Evolutionary conservation across 2,797 vertebrate genomes (phyloP).

Genomic region (Poeciliopsis turneri): DNA sequence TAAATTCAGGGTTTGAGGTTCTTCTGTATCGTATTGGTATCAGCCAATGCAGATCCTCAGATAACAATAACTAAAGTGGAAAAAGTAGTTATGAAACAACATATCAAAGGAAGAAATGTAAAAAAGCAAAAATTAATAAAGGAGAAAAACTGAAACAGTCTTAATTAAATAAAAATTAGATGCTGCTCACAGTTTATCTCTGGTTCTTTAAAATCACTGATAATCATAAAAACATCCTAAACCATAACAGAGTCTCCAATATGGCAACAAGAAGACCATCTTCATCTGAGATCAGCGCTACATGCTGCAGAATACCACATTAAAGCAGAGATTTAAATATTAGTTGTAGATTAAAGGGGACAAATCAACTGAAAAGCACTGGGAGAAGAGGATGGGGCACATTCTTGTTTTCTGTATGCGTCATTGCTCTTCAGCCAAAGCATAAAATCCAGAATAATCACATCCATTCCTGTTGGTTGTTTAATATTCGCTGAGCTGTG

Average conservation of each 20-base stretch:
- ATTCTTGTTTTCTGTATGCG: constrained; percentile 23
- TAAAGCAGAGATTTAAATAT: constrained; percentile 1
- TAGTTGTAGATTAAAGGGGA: not conserved
- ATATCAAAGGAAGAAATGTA: not conserved
- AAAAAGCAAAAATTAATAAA: not conserved
- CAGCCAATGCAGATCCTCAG: too few relatives aligned
- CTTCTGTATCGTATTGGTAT: too few relatives aligned
- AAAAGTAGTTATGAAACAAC: too few relatives aligned
- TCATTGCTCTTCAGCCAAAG: constrained; percentile 27
- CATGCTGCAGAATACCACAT: not conserved
- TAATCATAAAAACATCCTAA: not conserved
- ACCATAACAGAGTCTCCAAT: not conserved
- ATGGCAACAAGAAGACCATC: constrained; percentile 1
- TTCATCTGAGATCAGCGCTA: constrained; percentile 1
- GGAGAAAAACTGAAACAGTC: not conserved
- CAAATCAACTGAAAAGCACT: constrained; percentile 3
- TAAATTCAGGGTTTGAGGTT: too few relatives aligned
- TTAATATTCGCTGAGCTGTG: constrained; percentile 51
- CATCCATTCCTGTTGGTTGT: constrained; percentile 47
- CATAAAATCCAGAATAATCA: constrained; percentile 55
- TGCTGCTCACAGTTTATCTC: not conserved
- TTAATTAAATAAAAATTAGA: not conserved
- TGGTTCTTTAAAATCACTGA: not conserved
- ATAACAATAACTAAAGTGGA: too few relatives aligned
- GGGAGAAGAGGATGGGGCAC: not conserved